A percentile compares a stretch with the other conserved stretches of the same genome.
These are phyloP conservation scores for Microctenopoma lineatum DNA, from an alignment of 2,797 vertebrate genomes.

Conservation along the genomic window DNA sequence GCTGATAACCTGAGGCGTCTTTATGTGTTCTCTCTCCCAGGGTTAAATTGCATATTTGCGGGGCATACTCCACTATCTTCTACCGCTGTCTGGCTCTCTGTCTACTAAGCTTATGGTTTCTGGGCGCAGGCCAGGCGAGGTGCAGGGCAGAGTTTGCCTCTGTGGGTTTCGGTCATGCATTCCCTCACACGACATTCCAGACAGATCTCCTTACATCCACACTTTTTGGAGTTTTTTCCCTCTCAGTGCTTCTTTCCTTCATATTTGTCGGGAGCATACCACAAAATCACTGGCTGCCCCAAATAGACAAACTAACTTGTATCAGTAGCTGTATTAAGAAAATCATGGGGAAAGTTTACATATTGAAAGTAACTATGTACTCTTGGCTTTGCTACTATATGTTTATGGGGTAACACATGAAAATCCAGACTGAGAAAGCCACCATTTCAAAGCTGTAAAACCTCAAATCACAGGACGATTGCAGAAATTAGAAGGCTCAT, in stretches of 20 bases:
- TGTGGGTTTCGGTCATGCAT: conserved; percentile 61
- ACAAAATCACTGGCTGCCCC: conserved; percentile 23
- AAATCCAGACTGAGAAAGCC: neutral
- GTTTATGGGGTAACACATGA: neutral
- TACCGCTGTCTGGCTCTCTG: conserved; percentile 56
- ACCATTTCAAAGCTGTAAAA: neutral
- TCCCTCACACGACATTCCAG: conserved; percentile 71
- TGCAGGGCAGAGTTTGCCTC: conserved; percentile 50
- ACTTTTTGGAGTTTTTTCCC: conserved; percentile 21
- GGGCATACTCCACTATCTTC: conserved; percentile 44
- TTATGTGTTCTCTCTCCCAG: conserved; percentile 20
- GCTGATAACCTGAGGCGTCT: conserved; percentile 37
- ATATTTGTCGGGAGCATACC: conserved; percentile 33
- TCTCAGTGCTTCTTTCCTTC: conserved; percentile 14
- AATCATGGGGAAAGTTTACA: neutral
- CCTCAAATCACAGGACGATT: conserved; percentile 6
- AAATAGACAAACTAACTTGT: conserved; percentile 7
- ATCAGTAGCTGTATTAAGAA: neutral
- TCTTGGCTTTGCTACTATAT: neutral
- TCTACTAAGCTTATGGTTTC: conserved; percentile 44
- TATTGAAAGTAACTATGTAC: neutral
- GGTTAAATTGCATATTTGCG: conserved; percentile 51
- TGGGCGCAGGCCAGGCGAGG: conserved; percentile 41
- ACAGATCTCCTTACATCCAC: conserved; percentile 71
- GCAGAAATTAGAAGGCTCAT: conserved; percentile 28